Conservation (phyloP, 2,888 invertebrate species). For the Heliconius charithonia region DNA sequence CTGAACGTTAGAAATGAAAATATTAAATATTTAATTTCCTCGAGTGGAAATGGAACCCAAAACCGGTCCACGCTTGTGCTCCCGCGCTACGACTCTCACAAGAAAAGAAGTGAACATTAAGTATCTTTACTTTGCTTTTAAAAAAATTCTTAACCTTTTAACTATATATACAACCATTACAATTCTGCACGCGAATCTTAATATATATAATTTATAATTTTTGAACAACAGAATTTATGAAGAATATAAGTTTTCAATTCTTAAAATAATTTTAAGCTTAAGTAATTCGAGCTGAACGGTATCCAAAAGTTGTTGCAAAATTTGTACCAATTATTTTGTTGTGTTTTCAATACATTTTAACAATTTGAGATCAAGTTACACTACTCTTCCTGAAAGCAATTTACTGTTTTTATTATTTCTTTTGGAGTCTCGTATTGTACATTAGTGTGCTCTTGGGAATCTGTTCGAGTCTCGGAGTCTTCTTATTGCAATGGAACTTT, state of each 20-base stretch:
- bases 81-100: too few relatives aligned
- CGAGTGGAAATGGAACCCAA: too few relatives aligned
- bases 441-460: not conserved
- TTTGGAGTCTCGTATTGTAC: not conserved
- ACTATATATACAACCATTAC: not conserved
- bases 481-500: not conserved
- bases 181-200: conserved; percentile 3
- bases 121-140: too few relatives aligned
- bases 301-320: not conserved
- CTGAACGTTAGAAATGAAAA: too few relatives aligned
- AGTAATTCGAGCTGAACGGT: not conserved
- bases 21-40: too few relatives aligned
- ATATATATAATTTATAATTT: not conserved
- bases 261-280: not conserved
- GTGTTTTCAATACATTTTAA: not conserved
- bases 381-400: not conserved
- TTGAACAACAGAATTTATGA: too few relatives aligned
- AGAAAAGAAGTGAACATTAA: too few relatives aligned
- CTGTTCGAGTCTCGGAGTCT: not conserved
- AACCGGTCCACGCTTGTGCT: too few relatives aligned
- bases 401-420: not conserved
- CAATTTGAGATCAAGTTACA: not conserved
- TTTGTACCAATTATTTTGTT: not conserved
- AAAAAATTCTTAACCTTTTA: conserved; percentile 8
- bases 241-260: too few relatives aligned